Percentiles rank a stretch among this genome's conserved stretches.
phyloP scores from a whole-genome alignment of 2,888 invertebrate genomes.

The Nomada ruficornis region DNA sequence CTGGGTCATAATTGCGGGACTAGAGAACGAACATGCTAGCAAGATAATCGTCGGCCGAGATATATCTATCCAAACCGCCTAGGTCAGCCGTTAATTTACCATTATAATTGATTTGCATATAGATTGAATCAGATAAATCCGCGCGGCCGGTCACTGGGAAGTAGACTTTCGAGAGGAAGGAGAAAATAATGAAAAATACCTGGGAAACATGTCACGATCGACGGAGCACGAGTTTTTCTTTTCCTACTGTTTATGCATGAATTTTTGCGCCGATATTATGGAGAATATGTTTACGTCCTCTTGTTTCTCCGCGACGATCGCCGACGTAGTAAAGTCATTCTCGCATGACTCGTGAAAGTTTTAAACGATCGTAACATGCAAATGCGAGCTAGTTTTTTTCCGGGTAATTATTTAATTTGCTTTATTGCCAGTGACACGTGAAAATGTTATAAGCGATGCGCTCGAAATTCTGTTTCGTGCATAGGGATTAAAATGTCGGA shows the following conservation, averaged over 20 bases:
- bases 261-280: not conserved
- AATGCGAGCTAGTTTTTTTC: not conserved
- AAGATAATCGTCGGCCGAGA: conserved; percentile 72
- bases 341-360: not conserved
- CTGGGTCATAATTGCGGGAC: conserved; percentile 80
- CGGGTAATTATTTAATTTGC: too few species aligned
- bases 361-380: not conserved
- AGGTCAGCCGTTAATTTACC: conserved; percentile 78
- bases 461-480: too few species aligned
- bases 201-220: conserved; percentile 25
- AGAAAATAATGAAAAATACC: not conserved
- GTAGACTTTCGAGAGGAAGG: not conserved
- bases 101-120: conserved; percentile 82
- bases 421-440: too few species aligned
- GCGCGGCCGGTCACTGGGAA: conserved; percentile 1
- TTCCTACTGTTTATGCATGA: not conserved
- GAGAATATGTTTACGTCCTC: not conserved
- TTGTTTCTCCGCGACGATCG: not conserved
- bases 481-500: too few species aligned
- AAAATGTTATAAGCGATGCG: not conserved
- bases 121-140: conserved; percentile 81
- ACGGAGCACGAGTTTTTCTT: not conserved
- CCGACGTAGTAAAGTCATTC: not conserved
- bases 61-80: conserved; percentile 66
- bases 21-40: conserved; percentile 73